These are phyloP conservation scores for Bruchidius siliquastri DNA, from an alignment of 2,888 invertebrate species.

Conservation along the genomic window DNA sequence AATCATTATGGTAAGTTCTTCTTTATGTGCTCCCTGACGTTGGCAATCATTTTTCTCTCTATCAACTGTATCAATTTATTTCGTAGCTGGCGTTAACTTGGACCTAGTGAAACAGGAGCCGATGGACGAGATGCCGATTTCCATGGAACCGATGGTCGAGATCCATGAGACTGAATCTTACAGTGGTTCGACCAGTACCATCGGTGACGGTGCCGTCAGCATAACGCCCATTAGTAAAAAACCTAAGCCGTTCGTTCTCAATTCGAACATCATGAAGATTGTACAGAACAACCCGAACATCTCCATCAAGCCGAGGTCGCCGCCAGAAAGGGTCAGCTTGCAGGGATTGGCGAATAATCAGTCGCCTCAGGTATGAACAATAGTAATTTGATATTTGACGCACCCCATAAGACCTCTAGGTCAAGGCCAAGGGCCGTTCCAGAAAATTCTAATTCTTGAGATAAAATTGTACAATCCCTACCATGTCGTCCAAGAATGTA, in stretches of 20 bases:
- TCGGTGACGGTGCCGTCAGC: slow-evolving; percentile 38
- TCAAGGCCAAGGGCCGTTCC: too few species aligned
- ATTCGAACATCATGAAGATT: slow-evolving; percentile 42
- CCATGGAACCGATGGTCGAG: slow-evolving; percentile 43
- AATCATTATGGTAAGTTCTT: not conserved
- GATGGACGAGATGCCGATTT: slow-evolving; percentile 18
- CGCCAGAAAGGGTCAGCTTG: slow-evolving; percentile 5
- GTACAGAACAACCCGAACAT: slow-evolving; percentile 46
- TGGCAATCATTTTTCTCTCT: too few species aligned
- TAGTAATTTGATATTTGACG: too few species aligned
- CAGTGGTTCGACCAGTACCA: slow-evolving; percentile 12
- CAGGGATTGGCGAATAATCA: slow-evolving; percentile 2
- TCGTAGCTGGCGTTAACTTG: not conserved
- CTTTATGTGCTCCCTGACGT: too few species aligned
- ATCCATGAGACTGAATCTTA: slow-evolving; percentile 39
- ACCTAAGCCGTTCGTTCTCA: slow-evolving; percentile 34
- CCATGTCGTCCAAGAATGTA: too few species aligned
- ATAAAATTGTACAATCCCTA: too few species aligned
- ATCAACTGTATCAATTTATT: too few species aligned
- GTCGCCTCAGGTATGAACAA: slow-evolving; percentile 5
- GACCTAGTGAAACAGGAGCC: slow-evolving; percentile 27
- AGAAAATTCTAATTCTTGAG: too few species aligned
- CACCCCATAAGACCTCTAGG: too few species aligned
- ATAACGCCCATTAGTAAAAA: slow-evolving; percentile 44
- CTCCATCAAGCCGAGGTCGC: slow-evolving; percentile 35